Evolutionary conservation across 2,888 invertebrate genomes (phyloP).

Genomic region (Amorpha juglandis): DNA sequence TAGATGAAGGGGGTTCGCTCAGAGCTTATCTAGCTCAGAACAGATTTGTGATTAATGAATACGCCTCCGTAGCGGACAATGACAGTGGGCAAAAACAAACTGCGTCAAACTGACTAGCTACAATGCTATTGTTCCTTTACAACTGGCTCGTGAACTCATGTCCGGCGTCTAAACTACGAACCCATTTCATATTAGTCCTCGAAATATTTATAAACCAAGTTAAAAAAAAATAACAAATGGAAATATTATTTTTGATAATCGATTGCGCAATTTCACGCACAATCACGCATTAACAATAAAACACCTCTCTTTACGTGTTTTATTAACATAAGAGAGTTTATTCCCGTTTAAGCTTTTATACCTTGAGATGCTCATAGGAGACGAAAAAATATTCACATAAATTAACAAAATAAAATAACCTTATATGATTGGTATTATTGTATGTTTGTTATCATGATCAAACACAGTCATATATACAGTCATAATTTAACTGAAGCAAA

Average conservation of each 20-base stretch:
- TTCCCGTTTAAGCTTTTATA: too few relatives aligned
- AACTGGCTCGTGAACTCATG: slow-evolving; percentile 48
- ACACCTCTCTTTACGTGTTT: too few relatives aligned
- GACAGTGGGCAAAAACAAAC: slow-evolving; percentile 66
- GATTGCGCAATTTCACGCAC: too few relatives aligned
- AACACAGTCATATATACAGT: too few relatives aligned
- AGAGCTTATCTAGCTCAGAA: slow-evolving; percentile 67
- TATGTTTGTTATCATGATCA: too few relatives aligned
- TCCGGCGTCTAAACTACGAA: slow-evolving; percentile 38
- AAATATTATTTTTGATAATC: not conserved
- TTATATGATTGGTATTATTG: too few relatives aligned
- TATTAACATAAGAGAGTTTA: too few relatives aligned
- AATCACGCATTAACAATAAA: too few relatives aligned
- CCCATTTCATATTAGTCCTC: not conserved
- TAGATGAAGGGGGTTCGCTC: slow-evolving; percentile 62
- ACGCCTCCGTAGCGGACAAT: slow-evolving; percentile 57
- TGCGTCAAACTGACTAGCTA: slow-evolving; percentile 64
- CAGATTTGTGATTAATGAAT: slow-evolving; percentile 79
- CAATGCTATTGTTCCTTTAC: slow-evolving; percentile 61
- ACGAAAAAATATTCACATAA: too few relatives aligned
- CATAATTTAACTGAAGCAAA: too few relatives aligned
- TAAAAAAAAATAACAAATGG: not conserved
- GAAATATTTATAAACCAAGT: not conserved
- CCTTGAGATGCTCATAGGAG: too few relatives aligned
- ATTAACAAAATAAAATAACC: too few relatives aligned